Conservation (phyloP, 2,797 vertebrate genomes). For the Hippocampus kuda region DNA sequence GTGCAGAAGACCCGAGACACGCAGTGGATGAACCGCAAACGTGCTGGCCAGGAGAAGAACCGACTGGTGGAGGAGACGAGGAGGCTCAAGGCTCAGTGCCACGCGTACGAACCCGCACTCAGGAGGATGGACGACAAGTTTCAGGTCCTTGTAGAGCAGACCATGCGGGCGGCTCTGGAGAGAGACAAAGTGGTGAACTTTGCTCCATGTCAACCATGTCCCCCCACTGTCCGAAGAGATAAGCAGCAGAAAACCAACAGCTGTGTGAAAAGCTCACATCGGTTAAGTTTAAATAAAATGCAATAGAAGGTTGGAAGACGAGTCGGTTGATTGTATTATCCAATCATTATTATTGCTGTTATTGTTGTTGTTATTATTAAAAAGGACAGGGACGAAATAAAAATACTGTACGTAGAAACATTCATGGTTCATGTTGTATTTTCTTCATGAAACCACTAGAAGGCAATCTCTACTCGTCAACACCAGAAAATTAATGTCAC, state of each 20-base stretch:
- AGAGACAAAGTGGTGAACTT: constrained; percentile 59
- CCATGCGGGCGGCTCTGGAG: constrained; percentile 69
- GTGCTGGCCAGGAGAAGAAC: constrained; percentile 76
- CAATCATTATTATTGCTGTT: neutral
- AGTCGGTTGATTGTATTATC: neutral
- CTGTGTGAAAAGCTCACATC: neutral
- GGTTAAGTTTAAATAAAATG: neutral
- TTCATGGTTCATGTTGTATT: neutral
- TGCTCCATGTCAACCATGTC: neutral
- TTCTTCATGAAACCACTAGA: neutral
- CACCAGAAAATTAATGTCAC: neutral
- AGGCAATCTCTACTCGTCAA: neutral
- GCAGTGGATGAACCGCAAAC: constrained; percentile 75
- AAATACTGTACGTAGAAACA: neutral
- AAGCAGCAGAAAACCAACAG: neutral
- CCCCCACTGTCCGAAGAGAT: constrained; percentile 9
- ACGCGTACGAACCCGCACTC: constrained; percentile 67
- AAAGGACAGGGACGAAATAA: neutral
- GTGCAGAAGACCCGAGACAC: constrained; percentile 74
- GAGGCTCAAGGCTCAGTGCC: constrained; percentile 75
- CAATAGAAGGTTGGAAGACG: neutral
- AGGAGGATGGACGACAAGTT: constrained; percentile 77
- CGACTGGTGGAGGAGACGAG: constrained; percentile 73
- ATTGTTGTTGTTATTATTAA: neutral
- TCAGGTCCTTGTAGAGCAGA: constrained; percentile 68